phyloP scores from a whole-genome alignment of 2,113 vertebrate genomes.

The Bombycilla garrulus region DNA sequence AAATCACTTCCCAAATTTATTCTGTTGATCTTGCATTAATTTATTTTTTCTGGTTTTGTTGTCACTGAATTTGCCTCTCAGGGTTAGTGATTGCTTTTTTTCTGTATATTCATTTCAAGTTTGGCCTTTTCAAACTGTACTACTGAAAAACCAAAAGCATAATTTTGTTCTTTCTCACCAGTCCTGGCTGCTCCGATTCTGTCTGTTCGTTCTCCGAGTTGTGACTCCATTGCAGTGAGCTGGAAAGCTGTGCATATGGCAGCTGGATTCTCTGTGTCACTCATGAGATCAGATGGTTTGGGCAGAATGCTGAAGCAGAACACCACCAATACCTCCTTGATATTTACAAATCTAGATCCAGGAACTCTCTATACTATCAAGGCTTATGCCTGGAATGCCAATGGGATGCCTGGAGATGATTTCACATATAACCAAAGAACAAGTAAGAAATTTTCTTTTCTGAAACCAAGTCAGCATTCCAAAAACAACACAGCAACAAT shows the following conservation, averaged over 20 bases:
- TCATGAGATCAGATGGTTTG: constrained; percentile 81
- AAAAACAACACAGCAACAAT: background rate
- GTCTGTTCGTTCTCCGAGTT: constrained; percentile 72
- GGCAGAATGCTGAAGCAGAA: constrained; percentile 77
- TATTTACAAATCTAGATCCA: constrained; percentile 77
- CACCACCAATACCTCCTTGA: constrained; percentile 76
- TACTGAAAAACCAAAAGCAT: background rate
- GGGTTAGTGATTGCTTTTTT: background rate
- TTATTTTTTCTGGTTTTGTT: background rate
- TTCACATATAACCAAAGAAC: constrained; percentile 85
- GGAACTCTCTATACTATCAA: constrained; percentile 87
- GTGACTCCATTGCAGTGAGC: constrained; percentile 75
- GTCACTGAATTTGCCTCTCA: background rate
- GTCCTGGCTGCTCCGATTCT: constrained; percentile 81
- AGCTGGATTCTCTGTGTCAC: constrained; percentile 78
- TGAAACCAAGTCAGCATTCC: background rate
- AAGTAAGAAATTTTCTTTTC: constrained; percentile 74
- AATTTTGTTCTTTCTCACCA: constrained; percentile 43
- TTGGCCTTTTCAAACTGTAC: background rate
- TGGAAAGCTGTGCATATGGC: constrained; percentile 83
- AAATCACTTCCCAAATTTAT: background rate
- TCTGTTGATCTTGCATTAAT: background rate
- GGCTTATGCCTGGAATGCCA: constrained; percentile 81
- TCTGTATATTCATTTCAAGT: background rate
- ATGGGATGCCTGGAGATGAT: constrained; percentile 83